phyloP scores from a whole-genome alignment of 2,888 invertebrate genomes.

The Hypena proboscidalis region DNA sequence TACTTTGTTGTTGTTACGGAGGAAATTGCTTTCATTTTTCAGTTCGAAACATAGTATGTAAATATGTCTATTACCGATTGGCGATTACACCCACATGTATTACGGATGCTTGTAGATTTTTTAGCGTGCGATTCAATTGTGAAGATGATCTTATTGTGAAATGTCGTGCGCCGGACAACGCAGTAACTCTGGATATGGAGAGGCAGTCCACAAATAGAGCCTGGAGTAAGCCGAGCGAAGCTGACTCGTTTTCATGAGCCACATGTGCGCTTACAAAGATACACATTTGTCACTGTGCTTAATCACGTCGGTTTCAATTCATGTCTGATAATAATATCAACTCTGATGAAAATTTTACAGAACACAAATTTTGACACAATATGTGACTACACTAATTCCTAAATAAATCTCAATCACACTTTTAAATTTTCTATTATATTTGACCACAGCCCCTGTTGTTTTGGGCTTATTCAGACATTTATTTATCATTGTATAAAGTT shows the following conservation, averaged over 20 bases:
- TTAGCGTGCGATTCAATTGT: constrained; percentile 46
- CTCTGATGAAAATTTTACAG: no score
- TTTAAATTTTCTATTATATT: no score
- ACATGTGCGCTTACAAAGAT: constrained; percentile 66
- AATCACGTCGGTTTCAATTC: constrained; percentile 50
- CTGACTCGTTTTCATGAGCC: constrained; percentile 49
- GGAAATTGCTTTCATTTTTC: constrained; percentile 65
- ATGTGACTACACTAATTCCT: no score
- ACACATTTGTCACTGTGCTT: constrained; percentile 56
- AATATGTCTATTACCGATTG: constrained; percentile 56
- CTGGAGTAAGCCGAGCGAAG: constrained; percentile 26
- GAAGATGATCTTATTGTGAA: constrained; percentile 61
- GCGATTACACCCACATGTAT: constrained; percentile 20
- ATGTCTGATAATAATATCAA: no score
- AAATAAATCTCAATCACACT: no score
- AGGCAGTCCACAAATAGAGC: constrained; percentile 56
- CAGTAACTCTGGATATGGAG: constrained; percentile 54
- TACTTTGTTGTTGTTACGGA: constrained; percentile 48
- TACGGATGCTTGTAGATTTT: constrained; percentile 28
- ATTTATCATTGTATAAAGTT: no score
- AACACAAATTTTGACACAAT: no score
- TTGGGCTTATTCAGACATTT: no score
- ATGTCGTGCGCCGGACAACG: constrained; percentile 36
- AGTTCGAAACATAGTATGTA: constrained; percentile 52
- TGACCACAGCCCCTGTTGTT: no score